These are phyloP conservation scores for Circaetus gallicus DNA, from an alignment of 2,113 vertebrate species.

Conservation along the genomic window DNA sequence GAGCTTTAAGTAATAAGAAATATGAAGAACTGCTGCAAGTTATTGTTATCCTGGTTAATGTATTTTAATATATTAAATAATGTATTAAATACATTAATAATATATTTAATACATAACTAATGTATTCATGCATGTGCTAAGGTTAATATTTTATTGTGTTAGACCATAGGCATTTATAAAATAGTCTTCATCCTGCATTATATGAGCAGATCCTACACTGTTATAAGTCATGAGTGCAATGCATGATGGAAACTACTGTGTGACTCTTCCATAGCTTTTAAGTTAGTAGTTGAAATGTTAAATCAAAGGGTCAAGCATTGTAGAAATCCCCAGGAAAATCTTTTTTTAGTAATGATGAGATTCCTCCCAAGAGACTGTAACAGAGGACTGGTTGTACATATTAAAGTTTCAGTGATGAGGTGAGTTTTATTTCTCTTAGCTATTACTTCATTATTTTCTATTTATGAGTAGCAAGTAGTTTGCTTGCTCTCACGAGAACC, in stretches of 20 bases:
- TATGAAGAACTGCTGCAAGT: background rate
- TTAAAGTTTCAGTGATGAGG: background rate
- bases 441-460: background rate
- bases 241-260: background rate
- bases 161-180: background rate
- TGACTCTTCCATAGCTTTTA: background rate
- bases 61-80: background rate
- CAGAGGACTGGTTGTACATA: background rate
- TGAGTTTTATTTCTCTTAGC: background rate
- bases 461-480: background rate
- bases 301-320: background rate
- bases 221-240: background rate
- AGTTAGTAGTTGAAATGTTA: background rate
- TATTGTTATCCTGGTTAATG: background rate
- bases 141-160: background rate
- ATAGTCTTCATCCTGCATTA: background rate
- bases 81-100: background rate
- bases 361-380: background rate
- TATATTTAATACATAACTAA: background rate
- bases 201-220: background rate
- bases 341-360: background rate
- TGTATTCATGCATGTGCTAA: background rate
- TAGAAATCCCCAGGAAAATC: background rate
- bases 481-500: background rate
- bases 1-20: background rate